Evolutionary conservation across 2,797 vertebrate species (phyloP).

Genomic region (Manis crassicaudata): DNA sequence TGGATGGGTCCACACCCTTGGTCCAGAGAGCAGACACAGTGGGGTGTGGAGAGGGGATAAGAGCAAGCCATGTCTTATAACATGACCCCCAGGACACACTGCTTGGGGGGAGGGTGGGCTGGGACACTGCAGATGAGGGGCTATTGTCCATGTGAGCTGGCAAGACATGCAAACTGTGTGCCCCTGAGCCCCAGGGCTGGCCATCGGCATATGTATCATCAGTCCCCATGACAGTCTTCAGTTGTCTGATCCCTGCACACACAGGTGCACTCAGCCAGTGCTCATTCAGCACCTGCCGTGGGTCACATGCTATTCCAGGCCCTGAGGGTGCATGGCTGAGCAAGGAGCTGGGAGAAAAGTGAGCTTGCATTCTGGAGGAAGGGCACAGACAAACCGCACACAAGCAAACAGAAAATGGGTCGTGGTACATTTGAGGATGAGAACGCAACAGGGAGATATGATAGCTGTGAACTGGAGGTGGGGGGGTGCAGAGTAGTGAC

Average conservation of each 20-base stretch:
- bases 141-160: not conserved
- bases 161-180: not conserved
- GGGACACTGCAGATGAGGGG: not conserved
- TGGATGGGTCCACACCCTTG: not conserved
- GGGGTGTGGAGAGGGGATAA: not conserved
- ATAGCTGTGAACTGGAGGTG: not conserved
- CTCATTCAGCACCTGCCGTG: not conserved
- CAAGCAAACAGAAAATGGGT: not conserved
- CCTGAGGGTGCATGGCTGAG: not conserved
- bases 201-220: not conserved
- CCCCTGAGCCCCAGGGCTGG: not conserved
- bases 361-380: not conserved
- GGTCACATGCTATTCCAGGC: not conserved
- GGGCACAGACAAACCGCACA: not conserved
- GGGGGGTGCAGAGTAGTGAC: not conserved
- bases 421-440: not conserved
- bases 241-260: not conserved
- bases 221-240: not conserved
- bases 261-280: not conserved
- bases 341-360: too few relatives aligned
- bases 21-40: not conserved
- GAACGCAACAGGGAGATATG: not conserved
- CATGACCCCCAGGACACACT: not conserved
- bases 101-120: not conserved
- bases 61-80: not conserved